These are phyloP conservation scores for Stenodera caucasica DNA, from an alignment of 2,888 invertebrate species.

Conservation along the genomic window DNA sequence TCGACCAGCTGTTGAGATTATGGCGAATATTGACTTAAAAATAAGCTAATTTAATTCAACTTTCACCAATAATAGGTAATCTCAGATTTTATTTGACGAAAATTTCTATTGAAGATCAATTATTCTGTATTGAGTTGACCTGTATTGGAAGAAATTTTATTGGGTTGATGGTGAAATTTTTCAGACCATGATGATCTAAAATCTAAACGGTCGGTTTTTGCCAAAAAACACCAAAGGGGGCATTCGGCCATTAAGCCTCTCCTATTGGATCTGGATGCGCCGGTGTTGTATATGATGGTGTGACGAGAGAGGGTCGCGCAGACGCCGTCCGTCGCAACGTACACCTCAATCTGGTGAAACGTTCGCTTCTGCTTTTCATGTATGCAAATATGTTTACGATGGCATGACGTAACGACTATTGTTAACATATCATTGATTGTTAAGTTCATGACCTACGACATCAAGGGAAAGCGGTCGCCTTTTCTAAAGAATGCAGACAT, in stretches of 20 bases:
- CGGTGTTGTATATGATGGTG: conserved; percentile 33
- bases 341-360: conserved; percentile 16
- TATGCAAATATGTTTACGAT: conserved; percentile 56
- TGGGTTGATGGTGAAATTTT: no score
- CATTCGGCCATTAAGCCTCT: conserved; percentile 49
- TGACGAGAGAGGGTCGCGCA: conserved; percentile 29
- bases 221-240: conserved; percentile 38
- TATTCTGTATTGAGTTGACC: no score
- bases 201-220: conserved; percentile 18
- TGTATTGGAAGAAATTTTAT: no score
- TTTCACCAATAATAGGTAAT: no score
- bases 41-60: no score
- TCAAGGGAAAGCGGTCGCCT: conserved; percentile 54
- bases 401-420: conserved; percentile 54
- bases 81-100: no score
- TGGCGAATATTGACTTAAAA: conserved; percentile 22
- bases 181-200: not conserved
- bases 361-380: conserved; percentile 35
- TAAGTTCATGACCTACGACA: conserved; percentile 55
- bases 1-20: conserved; percentile 42
- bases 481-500: conserved; percentile 38
- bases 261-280: conserved; percentile 47
- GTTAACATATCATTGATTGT: conserved; percentile 57
- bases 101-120: no score
- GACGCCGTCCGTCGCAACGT: conserved; percentile 14